These are phyloP conservation scores for Leptobrachium leishanense DNA, from an alignment of 2,113 vertebrate species.

Conservation along the genomic window DNA sequence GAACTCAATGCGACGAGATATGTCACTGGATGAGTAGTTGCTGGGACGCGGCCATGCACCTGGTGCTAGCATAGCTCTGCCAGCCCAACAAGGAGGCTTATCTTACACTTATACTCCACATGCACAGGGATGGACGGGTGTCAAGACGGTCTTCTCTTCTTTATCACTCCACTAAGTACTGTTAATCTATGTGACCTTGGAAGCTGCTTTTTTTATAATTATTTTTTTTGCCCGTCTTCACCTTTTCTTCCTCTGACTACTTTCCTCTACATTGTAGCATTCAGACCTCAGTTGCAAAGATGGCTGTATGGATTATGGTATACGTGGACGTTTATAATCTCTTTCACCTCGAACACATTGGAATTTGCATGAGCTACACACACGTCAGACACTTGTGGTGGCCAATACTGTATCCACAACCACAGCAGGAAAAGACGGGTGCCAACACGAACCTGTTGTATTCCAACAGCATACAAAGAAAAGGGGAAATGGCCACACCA, in stretches of 20 bases:
- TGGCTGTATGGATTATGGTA: too few relatives aligned
- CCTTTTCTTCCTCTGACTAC: not conserved
- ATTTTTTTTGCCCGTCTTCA: not conserved
- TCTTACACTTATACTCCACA: constrained; percentile 18
- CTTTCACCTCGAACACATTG: too few relatives aligned
- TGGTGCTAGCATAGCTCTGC: constrained; percentile 13
- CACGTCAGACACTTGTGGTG: too few relatives aligned
- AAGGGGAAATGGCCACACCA: too few relatives aligned
- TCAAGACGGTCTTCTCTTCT: not conserved
- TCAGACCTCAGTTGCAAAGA: too few relatives aligned
- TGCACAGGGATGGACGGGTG: constrained; percentile 25
- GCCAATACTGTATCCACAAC: too few relatives aligned
- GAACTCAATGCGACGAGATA: not conserved
- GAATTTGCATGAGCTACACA: too few relatives aligned
- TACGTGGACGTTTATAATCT: too few relatives aligned
- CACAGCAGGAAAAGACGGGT: too few relatives aligned
- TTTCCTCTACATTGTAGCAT: not conserved
- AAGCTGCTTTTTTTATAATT: not conserved
- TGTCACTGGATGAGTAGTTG: constrained; percentile 8
- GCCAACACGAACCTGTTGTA: too few relatives aligned
- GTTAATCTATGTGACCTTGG: constrained; percentile 32
- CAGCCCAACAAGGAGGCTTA: constrained; percentile 9
- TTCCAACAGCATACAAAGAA: too few relatives aligned
- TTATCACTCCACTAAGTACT: constrained; percentile 38
- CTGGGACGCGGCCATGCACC: constrained; percentile 47